Evolutionary conservation across 2,797 vertebrate genomes (phyloP).

Genomic region (Ambastaia sidthimunki): DNA sequence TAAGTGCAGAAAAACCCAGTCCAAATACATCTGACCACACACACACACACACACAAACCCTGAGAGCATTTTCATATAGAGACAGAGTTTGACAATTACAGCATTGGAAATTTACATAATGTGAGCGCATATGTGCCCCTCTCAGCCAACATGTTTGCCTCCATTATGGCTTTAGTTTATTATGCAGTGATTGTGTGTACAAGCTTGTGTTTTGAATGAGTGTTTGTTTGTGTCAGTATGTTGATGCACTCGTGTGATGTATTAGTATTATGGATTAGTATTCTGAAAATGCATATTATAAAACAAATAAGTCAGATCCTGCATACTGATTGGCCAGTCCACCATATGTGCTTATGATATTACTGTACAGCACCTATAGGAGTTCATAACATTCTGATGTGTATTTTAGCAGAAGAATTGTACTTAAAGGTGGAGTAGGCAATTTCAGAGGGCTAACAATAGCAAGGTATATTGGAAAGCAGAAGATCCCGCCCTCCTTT

Average conservation of each 20-base stretch:
- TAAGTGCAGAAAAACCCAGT: conserved; percentile 54
- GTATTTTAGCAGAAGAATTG: too few relatives aligned
- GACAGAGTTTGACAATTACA: conserved; percentile 31
- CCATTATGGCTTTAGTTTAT: conserved; percentile 25
- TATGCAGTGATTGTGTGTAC: conserved; percentile 24
- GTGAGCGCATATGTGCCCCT: not conserved
- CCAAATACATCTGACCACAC: conserved; percentile 46
- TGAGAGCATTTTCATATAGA: conserved; percentile 10
- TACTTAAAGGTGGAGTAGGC: too few relatives aligned
- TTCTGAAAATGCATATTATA: not conserved
- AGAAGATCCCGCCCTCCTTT: too few relatives aligned
- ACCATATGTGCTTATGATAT: not conserved
- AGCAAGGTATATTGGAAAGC: too few relatives aligned
- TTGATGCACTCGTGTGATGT: not conserved
- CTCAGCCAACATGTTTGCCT: conserved; percentile 32
- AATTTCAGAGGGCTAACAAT: too few relatives aligned
- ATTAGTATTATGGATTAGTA: not conserved
- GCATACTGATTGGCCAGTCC: not conserved
- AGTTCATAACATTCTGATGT: too few relatives aligned
- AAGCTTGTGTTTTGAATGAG: not conserved
- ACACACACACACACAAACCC: conserved; percentile 25
- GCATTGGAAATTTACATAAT: conserved; percentile 35
- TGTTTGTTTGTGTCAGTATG: conserved; percentile 21
- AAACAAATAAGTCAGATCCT: not conserved
- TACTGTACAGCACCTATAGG: not conserved